Conservation (phyloP, 92 coral and sea anemone genomes). For the Epizoanthus illoricatus region DNA sequence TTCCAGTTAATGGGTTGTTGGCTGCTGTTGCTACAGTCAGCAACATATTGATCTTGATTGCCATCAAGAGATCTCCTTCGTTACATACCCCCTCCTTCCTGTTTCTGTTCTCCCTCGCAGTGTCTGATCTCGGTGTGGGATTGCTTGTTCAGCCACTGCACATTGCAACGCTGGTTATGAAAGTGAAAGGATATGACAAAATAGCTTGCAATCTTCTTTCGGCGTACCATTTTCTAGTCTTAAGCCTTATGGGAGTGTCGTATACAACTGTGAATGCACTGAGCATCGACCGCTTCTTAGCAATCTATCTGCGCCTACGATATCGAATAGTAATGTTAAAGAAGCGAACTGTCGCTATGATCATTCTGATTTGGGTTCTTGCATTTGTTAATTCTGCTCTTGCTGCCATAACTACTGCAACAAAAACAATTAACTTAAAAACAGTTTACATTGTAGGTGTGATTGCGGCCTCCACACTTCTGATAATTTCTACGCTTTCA, state of each 20-base stretch:
- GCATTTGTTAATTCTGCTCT: too few species aligned
- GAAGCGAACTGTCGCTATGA: background rate
- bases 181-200: background rate
- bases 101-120: background rate
- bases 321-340: conserved; percentile 32
- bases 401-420: too few species aligned
- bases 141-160: conserved; percentile 47
- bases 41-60: too few species aligned
- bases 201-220: conserved; percentile 37
- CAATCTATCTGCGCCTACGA: conserved; percentile 22
- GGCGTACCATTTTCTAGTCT: conserved; percentile 28
- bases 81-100: too few species aligned
- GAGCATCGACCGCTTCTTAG: conserved; percentile 45
- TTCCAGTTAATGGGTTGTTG: too few species aligned
- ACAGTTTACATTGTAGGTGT: too few species aligned
- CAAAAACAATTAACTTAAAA: too few species aligned
- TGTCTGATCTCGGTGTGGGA: conserved; percentile 49
- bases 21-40: too few species aligned
- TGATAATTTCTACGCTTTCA: too few species aligned
- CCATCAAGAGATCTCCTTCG: too few species aligned
- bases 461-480: too few species aligned
- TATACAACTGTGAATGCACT: conserved; percentile 35
- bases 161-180: conserved; percentile 13
- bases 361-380: too few species aligned
- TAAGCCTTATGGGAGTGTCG: conserved; percentile 33